These are phyloP conservation scores for Chaetodon trifascialis DNA, from an alignment of 2,113 vertebrate genomes.

Conservation along the genomic window DNA sequence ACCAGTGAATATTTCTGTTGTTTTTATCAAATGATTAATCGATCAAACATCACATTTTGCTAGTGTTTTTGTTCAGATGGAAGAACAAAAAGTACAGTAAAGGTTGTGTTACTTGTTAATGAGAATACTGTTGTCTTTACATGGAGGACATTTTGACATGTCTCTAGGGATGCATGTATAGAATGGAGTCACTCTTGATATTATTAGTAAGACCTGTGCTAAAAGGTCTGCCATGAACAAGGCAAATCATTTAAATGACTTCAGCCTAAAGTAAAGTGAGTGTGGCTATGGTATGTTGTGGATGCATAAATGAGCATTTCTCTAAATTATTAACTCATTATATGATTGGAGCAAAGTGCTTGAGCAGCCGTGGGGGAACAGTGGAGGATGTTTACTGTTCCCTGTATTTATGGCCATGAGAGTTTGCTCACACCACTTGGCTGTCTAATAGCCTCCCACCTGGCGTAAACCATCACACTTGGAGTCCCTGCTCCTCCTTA, in stretches of 20 bases:
- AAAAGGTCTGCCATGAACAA: background rate
- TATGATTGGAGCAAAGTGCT: conserved; percentile 43
- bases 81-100: background rate
- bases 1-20: too few species aligned
- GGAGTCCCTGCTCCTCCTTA: conserved; percentile 65
- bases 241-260: conserved; percentile 8
- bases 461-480: conserved; percentile 64
- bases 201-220: conserved; percentile 2
- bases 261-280: background rate
- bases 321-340: conserved; percentile 65
- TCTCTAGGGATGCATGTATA: background rate
- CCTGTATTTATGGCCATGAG: conserved; percentile 66
- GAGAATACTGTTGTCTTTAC: background rate
- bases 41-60: background rate
- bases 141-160: background rate
- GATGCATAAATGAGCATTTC: conserved; percentile 43
- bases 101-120: conserved; percentile 5
- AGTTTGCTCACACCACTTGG: conserved; percentile 69
- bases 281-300: conserved; percentile 2
- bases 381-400: conserved; percentile 68
- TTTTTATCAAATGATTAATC: background rate
- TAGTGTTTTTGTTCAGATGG: background rate
- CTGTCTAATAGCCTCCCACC: conserved; percentile 71
- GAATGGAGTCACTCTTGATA: background rate
- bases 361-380: conserved; percentile 33